Evolutionary conservation across 2,888 invertebrate species (phyloP).

Genomic region (Kryphioiulus occultus): DNA sequence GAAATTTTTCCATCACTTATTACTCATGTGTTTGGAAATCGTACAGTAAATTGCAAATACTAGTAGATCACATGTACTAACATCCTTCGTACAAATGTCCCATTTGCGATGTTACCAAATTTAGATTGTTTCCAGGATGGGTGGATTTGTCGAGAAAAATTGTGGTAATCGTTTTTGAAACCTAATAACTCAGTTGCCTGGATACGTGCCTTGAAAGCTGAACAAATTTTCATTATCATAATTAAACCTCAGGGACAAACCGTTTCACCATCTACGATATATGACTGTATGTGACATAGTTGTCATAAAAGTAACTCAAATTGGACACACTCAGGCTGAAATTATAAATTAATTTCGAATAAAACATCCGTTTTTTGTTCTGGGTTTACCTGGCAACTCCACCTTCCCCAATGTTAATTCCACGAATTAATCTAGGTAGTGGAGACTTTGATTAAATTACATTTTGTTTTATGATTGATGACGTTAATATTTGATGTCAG

Average conservation of each 20-base stretch:
- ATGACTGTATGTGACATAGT: not conserved
- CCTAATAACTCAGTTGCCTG: slow-evolving; percentile 25
- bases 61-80: not conserved
- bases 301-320: not conserved
- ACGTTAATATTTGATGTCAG: not conserved
- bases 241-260: slow-evolving; percentile 25
- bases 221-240: slow-evolving; percentile 18
- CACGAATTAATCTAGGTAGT: not conserved
- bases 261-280: not conserved
- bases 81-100: not conserved
- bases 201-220: not conserved
- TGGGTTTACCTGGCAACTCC: not conserved
- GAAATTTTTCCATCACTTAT: not conserved
- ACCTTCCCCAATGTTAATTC: not conserved
- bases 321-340: slow-evolving; percentile 1
- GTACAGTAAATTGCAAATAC: not conserved
- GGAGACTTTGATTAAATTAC: not conserved
- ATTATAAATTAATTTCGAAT: slow-evolving; percentile 14
- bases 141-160: not conserved
- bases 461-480: not conserved
- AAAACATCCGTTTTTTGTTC: not conserved
- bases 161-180: not conserved
- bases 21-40: not conserved
- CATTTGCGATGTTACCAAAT: not conserved
- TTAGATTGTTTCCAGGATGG: slow-evolving; percentile 31